Conservation (phyloP, 2,888 invertebrate species). For the Mylabris sibirica region DNA sequence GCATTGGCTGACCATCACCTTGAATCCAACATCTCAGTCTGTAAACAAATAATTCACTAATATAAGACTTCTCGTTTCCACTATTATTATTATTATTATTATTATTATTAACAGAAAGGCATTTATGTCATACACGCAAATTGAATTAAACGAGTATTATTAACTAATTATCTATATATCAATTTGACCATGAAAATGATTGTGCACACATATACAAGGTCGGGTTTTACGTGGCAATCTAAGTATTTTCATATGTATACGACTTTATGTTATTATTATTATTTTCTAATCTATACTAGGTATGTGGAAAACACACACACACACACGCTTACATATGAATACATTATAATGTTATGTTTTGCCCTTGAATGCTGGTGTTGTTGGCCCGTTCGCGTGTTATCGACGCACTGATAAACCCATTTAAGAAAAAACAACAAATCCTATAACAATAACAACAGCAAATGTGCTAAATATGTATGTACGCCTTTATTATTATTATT, state of each 20-base stretch:
- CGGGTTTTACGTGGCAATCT: background rate
- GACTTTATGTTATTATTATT: slow-evolving; percentile 11
- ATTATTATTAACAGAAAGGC: slow-evolving; percentile 28
- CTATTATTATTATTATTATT: background rate
- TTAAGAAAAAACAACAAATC: slow-evolving; percentile 21
- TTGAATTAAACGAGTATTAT: slow-evolving; percentile 54
- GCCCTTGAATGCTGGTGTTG: slow-evolving; percentile 44
- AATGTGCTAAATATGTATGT: slow-evolving; percentile 3
- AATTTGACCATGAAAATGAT: slow-evolving; percentile 58
- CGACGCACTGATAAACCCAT: slow-evolving; percentile 26
- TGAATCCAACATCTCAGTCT: slow-evolving; percentile 41
- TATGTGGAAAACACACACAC: too few relatives aligned
- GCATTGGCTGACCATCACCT: slow-evolving; percentile 40
- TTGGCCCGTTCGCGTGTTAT: slow-evolving; percentile 18
- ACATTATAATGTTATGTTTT: slow-evolving; percentile 29
- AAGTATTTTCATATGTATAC: slow-evolving; percentile 18
- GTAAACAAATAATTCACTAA: slow-evolving; percentile 30
- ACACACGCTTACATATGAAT: slow-evolving; percentile 18
- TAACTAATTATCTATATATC: slow-evolving; percentile 57
- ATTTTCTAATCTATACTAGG: background rate
- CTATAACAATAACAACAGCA: background rate
- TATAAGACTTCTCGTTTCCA: background rate
- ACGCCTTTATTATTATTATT: slow-evolving; percentile 22
- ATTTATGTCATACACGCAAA: slow-evolving; percentile 51
- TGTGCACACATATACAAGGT: slow-evolving; percentile 38